Conservation (phyloP, 2,888 invertebrate genomes). For the Bedellia somnulentella region DNA sequence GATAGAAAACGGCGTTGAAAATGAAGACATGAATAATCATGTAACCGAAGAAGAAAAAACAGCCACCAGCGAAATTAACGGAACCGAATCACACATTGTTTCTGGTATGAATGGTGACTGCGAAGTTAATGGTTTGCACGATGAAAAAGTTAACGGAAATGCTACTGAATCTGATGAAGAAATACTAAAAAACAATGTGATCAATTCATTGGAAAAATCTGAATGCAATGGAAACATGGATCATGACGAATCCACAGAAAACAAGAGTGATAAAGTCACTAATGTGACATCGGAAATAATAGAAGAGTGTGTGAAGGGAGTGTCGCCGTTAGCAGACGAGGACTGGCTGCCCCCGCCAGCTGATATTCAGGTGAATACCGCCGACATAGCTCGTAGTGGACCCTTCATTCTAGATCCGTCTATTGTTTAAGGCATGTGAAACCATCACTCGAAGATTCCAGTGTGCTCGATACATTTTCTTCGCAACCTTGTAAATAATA, state of each 20-base stretch:
- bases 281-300: too few relatives aligned
- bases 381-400: slow-evolving; percentile 45
- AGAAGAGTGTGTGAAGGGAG: too few relatives aligned
- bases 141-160: slow-evolving; percentile 12
- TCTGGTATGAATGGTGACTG: not conserved
- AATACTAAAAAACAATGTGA: too few relatives aligned
- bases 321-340: slow-evolving; percentile 13
- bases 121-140: not conserved
- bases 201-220: too few relatives aligned
- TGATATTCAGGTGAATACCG: slow-evolving; percentile 43
- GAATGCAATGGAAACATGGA: too few relatives aligned
- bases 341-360: slow-evolving; percentile 10
- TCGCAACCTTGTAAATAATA: slow-evolving; percentile 2
- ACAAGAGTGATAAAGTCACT: too few relatives aligned
- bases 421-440: slow-evolving; percentile 50
- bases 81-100: not conserved
- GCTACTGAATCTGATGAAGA: slow-evolving; percentile 15
- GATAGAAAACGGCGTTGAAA: too few relatives aligned
- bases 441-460: slow-evolving; percentile 34
- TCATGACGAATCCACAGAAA: too few relatives aligned
- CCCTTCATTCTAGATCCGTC: slow-evolving; percentile 37
- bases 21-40: slow-evolving; percentile 10
- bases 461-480: slow-evolving; percentile 20
- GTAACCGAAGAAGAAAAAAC: too few relatives aligned
- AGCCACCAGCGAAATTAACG: not conserved